These are phyloP conservation scores for Agelas oroides DNA, from an alignment of 37 sponge, comb jelly and placozoan genomes.

Conservation along the genomic window DNA sequence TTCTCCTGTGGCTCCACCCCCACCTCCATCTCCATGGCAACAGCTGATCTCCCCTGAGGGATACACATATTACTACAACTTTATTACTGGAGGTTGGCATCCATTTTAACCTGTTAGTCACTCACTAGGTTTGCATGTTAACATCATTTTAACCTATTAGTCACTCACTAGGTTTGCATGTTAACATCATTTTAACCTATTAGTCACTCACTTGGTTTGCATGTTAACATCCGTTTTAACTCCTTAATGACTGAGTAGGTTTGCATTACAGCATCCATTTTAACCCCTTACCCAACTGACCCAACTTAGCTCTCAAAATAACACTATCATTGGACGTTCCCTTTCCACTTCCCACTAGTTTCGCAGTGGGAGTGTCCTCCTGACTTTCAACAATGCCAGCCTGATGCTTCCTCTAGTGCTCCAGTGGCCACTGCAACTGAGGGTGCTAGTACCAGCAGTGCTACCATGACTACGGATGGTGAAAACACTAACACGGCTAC, in stretches of 20 bases:
- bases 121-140: background rate
- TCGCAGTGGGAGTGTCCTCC: conserved; percentile 71
- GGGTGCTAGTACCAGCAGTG: background rate
- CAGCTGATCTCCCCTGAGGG: conserved; percentile 73
- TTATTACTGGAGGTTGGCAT: conserved; percentile 70
- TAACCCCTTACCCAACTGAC: too few relatives aligned
- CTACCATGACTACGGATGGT: background rate
- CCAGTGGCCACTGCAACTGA: conserved; percentile 2
- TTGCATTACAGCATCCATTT: too few relatives aligned
- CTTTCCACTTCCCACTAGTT: conserved; percentile 2
- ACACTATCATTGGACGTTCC: too few relatives aligned
- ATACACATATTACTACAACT: conserved; percentile 81
- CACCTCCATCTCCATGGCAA: conserved; percentile 57
- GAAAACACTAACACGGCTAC: background rate
- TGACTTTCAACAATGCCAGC: background rate
- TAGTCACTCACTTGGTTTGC: too few relatives aligned
- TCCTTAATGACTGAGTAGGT: too few relatives aligned
- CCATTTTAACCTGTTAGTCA: too few relatives aligned
- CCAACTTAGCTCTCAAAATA: too few relatives aligned
- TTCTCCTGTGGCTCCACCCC: conserved; percentile 14
- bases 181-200: too few relatives aligned
- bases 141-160: too few relatives aligned
- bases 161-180: too few relatives aligned
- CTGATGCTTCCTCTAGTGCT: background rate
- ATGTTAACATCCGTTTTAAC: too few relatives aligned